Base-by-base conservation (phyloP, 2,888 invertebrate genomes). In the Agonopterix subpropinquella region DNA sequence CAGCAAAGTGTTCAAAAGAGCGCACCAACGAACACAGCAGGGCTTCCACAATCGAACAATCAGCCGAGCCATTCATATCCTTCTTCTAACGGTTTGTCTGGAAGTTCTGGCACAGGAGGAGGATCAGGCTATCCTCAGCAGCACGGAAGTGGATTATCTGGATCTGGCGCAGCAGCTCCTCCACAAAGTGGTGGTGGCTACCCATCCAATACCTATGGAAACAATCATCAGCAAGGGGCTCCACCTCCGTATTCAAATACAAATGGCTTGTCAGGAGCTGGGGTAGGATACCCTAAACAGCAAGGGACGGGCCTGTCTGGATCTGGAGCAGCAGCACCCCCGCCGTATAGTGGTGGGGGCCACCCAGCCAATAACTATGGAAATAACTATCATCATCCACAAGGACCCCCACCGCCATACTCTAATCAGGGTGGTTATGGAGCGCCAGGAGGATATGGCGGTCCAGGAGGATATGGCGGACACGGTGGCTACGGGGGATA, bases 1-100 rank as follows among this genome's bases (percentile, higher is more conserved):
- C 80, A 81, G 66, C 82, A 83, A 60, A 79, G 55, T 62, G 58
- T 84, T 51, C 85, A 82, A 62, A 70, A 63, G 59, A 83, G 69
- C 51, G 74, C 58, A 48, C 61, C 57, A 35, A 45, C 65, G 47
- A 59, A 57, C 43, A 47, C 50, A 50, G 47, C 44, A 54, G 15
- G 11, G 4, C 46, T 41, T 8, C 44, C 44, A 44, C n/a, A 53
- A 52, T 63, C 59, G 11, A 72, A 67, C 55, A 69, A 61, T 53
- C 69, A 76, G 57, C 53, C 62, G 7, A 52, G 70, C 53, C 77
- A 80, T 60, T 67, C 80, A 11, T 85, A 85, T 56, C 85, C 85
- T 39, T 57, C 70, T 18, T 83, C 84, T 1, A 77, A 69, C 37
- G 80, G 83, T 44, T 63, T 82, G 18, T 85, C 86, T 13, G 61